phyloP scores from a whole-genome alignment of 2,113 vertebrate genomes.

The Apteryx owenii region DNA sequence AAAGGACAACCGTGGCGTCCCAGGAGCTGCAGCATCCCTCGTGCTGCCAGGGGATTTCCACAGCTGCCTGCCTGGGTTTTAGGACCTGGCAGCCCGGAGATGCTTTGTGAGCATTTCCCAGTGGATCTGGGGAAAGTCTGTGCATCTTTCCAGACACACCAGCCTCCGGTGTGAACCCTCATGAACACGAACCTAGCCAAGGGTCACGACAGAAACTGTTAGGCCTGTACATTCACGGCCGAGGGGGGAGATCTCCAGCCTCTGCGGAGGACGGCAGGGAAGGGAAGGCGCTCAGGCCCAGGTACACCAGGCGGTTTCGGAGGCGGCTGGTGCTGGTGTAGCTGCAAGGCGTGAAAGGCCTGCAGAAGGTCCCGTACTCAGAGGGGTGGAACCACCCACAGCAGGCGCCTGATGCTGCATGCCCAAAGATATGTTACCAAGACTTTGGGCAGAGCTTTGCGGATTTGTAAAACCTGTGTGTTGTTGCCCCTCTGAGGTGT shows the following conservation, averaged over 20 bases:
- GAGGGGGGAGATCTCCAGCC: background rate
- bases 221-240: background rate
- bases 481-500: fast-evolving
- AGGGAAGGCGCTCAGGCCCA: background rate
- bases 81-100: background rate
- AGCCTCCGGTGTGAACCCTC: background rate
- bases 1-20: background rate
- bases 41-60: fast-evolving
- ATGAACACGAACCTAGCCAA: background rate
- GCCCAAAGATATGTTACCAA: background rate
- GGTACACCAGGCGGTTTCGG: background rate
- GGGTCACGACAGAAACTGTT: background rate
- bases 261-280: background rate
- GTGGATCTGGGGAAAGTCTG: background rate
- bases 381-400: background rate
- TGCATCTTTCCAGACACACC: background rate
- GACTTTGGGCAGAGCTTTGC: background rate
- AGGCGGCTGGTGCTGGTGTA: background rate
- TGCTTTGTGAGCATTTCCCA: background rate
- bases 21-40: background rate
- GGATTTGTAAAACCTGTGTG: background rate
- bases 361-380: fast-evolving
- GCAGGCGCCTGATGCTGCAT: background rate
- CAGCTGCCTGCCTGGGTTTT: background rate
- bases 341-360: background rate